Evolutionary conservation across 2,113 vertebrate genomes (phyloP), one percentile per base, ranked within the genome.

Genomic region (Opisthocomus hoazin): DNA sequence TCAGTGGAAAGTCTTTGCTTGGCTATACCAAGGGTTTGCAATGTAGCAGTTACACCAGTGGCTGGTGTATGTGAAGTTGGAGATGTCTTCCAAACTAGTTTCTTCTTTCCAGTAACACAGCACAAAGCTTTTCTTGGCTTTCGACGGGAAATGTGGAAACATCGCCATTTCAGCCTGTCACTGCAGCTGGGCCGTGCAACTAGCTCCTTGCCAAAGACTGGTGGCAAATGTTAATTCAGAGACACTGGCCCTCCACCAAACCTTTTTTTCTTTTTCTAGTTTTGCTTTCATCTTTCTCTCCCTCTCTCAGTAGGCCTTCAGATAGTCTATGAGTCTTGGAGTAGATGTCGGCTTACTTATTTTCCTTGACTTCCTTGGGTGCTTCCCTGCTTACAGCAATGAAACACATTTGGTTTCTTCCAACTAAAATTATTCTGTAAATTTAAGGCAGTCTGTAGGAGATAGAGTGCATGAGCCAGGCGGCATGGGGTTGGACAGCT

Each of bases 401-500:
- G 36, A 61, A 88, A 30, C 22, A 36, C 7, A 12, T 10, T 43
- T 27, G 4, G 34, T 15, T 50, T 29, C 29, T 83, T 71, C 51
- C 56, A 76, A 15, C 2, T 8, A 51, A 54, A 85, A 51, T 11
- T 23, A 12, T 3, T 18, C 5, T 34, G 23, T 34, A 11, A 46
- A 64, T 84, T 84, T 69, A 36, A 54, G 36, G 9, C 3, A 20
- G 4, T 16, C 24, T 27, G 3, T 18, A 79, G 29, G 21, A 64
- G 11, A 30, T 4, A 46, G 70, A 8, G 9, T 83, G 29, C 13
- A 6, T 15, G 32, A 64, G 29, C 19, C 22, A 65, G 41, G 30
- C 30, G 5, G 12, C 2, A 3, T 23, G 2, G 1, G 34, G 11
- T 0, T 29, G 13, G 37, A 60, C 2, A 17, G 5, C 21, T 60